phyloP scores from a whole-genome alignment of 1,140 invertebrate species.

The Psix sp. region DNA sequence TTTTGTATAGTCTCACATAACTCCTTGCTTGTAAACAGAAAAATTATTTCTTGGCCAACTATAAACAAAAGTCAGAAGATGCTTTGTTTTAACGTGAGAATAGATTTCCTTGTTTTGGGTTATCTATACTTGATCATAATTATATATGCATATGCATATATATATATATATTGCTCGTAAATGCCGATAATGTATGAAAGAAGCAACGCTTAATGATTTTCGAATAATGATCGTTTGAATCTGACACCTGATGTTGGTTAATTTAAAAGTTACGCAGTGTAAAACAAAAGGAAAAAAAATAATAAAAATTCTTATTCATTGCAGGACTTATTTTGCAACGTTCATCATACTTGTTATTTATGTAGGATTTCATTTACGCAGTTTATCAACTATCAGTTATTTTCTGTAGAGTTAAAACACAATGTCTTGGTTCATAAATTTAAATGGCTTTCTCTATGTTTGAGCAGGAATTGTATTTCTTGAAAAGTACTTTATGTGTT shows the following conservation, averaged over 20 bases:
- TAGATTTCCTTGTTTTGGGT: slow-evolving; percentile 20
- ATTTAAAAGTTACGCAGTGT: too few species aligned
- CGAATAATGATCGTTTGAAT: too few species aligned
- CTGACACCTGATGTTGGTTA: too few species aligned
- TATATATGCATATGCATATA: slow-evolving; percentile 23
- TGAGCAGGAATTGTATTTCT: slow-evolving; percentile 32
- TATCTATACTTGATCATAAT: slow-evolving; percentile 30
- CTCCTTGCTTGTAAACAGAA: slow-evolving; percentile 2
- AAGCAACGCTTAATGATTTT: slow-evolving; percentile 8
- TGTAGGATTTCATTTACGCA: slow-evolving; percentile 36
- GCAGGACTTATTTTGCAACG: slow-evolving; percentile 30
- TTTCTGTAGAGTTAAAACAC: slow-evolving; percentile 38
- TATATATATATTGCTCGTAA: slow-evolving; percentile 43
- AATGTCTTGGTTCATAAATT: slow-evolving; percentile 53
- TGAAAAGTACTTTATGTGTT: slow-evolving; percentile 30
- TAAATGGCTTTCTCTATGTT: slow-evolving; percentile 55
- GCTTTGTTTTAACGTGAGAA: slow-evolving; percentile 45
- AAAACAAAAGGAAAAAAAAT: slow-evolving; percentile 11
- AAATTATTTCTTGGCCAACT: slow-evolving; percentile 8
- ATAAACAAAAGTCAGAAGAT: slow-evolving; percentile 23
- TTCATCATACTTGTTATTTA: slow-evolving; percentile 36
- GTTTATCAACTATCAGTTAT: slow-evolving; percentile 47
- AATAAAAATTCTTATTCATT: not conserved
- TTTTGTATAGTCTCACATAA: slow-evolving; percentile 1
- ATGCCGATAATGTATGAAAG: slow-evolving; percentile 10